Conservation (phyloP, 2,113 vertebrate species). For the Heterocephalus glaber region DNA sequence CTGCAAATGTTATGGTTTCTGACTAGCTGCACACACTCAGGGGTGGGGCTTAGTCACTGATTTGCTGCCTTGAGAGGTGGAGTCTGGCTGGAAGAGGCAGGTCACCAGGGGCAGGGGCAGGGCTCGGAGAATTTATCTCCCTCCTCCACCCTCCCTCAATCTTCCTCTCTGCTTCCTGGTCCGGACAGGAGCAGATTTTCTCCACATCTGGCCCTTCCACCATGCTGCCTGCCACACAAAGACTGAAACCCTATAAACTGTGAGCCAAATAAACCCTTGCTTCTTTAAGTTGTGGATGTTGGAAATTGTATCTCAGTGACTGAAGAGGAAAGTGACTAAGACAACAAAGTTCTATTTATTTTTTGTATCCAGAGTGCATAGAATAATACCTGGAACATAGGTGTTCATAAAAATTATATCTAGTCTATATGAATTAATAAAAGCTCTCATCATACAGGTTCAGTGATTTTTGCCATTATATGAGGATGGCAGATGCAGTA, state of each 20-base stretch:
- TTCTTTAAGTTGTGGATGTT: neutral
- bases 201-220: neutral
- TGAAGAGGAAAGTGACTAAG: neutral
- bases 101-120: neutral
- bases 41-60: neutral
- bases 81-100: neutral
- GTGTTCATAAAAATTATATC: neutral
- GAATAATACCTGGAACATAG: neutral
- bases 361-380: neutral
- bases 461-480: neutral
- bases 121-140: neutral
- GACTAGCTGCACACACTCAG: neutral
- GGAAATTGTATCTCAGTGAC: neutral
- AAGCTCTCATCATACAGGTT: neutral
- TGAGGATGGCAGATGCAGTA: neutral
- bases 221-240: neutral
- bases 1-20: neutral
- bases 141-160: neutral
- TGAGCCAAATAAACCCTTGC: neutral
- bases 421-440: neutral
- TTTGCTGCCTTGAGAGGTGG: neutral
- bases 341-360: neutral
- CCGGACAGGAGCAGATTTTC: neutral
- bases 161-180: neutral
- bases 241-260: neutral